phyloP scores from a whole-genome alignment of 2,888 invertebrate species.

The Trypoxylon attenuatum region DNA sequence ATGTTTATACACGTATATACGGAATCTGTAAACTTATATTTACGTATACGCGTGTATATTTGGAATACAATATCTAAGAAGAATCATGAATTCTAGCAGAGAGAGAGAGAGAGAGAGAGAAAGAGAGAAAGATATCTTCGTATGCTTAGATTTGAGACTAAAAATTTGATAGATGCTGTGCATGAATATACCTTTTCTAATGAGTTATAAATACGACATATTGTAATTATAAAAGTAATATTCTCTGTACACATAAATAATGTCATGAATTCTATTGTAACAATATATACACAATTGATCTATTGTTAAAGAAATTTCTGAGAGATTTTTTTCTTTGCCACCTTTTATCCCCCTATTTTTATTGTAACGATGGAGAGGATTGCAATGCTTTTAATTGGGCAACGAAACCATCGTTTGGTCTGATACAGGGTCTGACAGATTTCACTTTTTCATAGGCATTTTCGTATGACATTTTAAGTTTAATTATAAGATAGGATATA shows the following conservation, averaged over 20 bases:
- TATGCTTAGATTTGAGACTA: slow-evolving; percentile 63
- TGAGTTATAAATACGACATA: slow-evolving; percentile 63
- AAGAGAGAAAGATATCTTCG: slow-evolving; percentile 62
- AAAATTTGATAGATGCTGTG: slow-evolving; percentile 65
- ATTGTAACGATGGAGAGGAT: neutral
- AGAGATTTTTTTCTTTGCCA: too few species aligned
- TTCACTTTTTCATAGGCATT: slow-evolving; percentile 83
- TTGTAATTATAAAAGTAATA: slow-evolving; percentile 66
- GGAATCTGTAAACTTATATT: neutral
- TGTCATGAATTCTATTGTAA: slow-evolving; percentile 63
- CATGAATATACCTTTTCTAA: slow-evolving; percentile 67
- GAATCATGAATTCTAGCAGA: too few species aligned
- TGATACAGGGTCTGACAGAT: slow-evolving; percentile 80
- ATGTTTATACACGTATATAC: neutral
- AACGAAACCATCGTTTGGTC: slow-evolving; percentile 89
- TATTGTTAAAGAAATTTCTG: slow-evolving; percentile 50
- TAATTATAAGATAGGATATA: slow-evolving; percentile 87
- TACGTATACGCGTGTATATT: neutral
- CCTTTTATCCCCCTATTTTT: too few species aligned
- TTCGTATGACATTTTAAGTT: slow-evolving; percentile 77
- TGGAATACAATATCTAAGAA: too few species aligned
- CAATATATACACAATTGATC: slow-evolving; percentile 56
- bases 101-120: slow-evolving; percentile 48
- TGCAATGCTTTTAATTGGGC: slow-evolving; percentile 78
- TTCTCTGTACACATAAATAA: slow-evolving; percentile 65